Evolutionary conservation across 1,140 invertebrate genomes (phyloP).

Genomic region (Heliconius himera): DNA sequence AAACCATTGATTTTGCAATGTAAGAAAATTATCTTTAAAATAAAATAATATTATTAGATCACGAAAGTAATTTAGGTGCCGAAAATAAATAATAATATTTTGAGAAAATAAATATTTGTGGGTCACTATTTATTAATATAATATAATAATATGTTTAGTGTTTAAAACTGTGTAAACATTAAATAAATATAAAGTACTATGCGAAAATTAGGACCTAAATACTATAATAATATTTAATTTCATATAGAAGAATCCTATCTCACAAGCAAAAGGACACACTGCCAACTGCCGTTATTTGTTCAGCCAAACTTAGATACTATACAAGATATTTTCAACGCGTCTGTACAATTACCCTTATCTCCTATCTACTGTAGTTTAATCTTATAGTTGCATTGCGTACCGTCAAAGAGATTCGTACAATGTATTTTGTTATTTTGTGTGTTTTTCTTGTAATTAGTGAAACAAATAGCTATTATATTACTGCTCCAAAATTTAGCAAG

Average conservation of each 20-base stretch:
- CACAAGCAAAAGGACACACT: neutral
- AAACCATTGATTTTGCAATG: too few relatives aligned
- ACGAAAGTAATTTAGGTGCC: too few relatives aligned
- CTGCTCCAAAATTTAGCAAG: slow-evolving; percentile 36
- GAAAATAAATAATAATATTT: too few relatives aligned
- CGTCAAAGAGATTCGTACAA: slow-evolving; percentile 40
- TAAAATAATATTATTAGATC: too few relatives aligned
- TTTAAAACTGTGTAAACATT: too few relatives aligned
- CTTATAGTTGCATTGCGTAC: slow-evolving; percentile 43
- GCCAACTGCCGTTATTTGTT: neutral
- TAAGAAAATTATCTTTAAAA: too few relatives aligned
- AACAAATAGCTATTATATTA: slow-evolving; percentile 37
- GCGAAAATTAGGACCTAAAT: too few relatives aligned
- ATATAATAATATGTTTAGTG: too few relatives aligned
- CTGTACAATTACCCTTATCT: slow-evolving; percentile 51
- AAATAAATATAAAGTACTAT: too few relatives aligned
- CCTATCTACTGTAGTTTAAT: slow-evolving; percentile 51
- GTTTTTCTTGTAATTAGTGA: slow-evolving; percentile 46
- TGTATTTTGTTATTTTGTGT: slow-evolving; percentile 48
- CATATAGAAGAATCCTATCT: neutral
- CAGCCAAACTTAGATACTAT: neutral
- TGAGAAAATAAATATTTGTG: too few relatives aligned
- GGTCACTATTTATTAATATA: too few relatives aligned
- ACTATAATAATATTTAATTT: neutral
- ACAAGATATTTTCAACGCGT: slow-evolving; percentile 35